Conservation (phyloP, 2,888 invertebrate genomes). For the Chorisops tibialis region DNA sequence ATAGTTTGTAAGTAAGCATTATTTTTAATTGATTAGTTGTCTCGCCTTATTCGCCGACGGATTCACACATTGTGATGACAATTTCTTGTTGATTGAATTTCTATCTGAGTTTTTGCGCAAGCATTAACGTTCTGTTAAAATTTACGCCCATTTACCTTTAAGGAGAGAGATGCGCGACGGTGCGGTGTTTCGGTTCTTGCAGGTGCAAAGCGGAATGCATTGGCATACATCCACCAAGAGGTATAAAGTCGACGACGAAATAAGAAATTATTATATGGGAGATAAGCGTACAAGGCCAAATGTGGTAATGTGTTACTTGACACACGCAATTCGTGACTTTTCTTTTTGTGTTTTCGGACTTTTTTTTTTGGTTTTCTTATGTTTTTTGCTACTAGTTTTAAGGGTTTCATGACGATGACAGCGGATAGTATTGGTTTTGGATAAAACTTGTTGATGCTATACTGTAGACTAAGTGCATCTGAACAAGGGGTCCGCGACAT, state of each 20-base stretch:
- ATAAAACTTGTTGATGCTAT: too few relatives aligned
- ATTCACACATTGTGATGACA: conserved; percentile 27
- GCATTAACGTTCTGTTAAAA: too few relatives aligned
- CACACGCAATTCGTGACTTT: neutral
- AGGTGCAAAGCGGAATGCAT: neutral
- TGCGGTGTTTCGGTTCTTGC: neutral
- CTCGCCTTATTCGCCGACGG: conserved; percentile 21
- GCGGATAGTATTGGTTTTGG: too few relatives aligned
- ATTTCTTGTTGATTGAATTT: conserved; percentile 23
- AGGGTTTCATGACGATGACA: too few relatives aligned
- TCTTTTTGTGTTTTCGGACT: neutral
- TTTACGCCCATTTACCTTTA: too few relatives aligned
- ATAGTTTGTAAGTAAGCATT: conserved; percentile 8
- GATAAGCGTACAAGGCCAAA: conserved; percentile 1
- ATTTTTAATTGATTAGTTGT: conserved; percentile 26
- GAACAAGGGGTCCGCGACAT: too few relatives aligned
- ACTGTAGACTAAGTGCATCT: too few relatives aligned
- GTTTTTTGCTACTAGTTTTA: too few relatives aligned
- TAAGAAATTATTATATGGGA: neutral
- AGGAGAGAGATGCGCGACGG: neutral
- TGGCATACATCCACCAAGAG: neutral
- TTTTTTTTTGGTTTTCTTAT: too few relatives aligned
- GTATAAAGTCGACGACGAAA: neutral
- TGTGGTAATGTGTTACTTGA: neutral
- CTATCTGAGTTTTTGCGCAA: neutral